These are phyloP conservation scores for Subacronicta megacephala DNA, from an alignment of 2,888 invertebrate species.

Conservation along the genomic window DNA sequence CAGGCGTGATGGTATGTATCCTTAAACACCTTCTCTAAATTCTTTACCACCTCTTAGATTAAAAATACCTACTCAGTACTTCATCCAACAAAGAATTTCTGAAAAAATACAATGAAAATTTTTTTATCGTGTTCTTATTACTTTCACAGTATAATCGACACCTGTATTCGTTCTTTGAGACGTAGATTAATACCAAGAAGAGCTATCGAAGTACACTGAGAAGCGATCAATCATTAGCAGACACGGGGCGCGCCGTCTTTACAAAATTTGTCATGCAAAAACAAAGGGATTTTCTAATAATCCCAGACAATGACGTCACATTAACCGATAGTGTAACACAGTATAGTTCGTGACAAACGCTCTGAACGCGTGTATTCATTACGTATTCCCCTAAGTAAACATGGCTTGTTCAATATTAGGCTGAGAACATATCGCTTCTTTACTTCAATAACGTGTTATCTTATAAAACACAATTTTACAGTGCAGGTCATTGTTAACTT, in stretches of 20 bases:
- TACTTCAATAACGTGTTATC: too few species aligned
- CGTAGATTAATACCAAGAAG: conserved; percentile 20
- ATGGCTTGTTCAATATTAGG: conserved; percentile 71
- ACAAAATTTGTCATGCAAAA: conserved; percentile 15
- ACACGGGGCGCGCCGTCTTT: background rate
- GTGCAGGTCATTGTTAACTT: too few species aligned
- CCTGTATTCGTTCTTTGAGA: conserved; percentile 10
- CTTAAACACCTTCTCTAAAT: too few species aligned
- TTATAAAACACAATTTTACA: too few species aligned
- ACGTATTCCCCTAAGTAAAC: conserved; percentile 74
- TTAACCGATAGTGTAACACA: conserved; percentile 32
- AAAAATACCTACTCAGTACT: too few species aligned
- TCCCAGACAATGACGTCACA: conserved; percentile 15
- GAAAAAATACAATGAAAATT: too few species aligned
- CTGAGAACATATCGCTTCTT: conserved; percentile 70
- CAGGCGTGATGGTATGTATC: too few species aligned
- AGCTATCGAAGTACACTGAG: conserved; percentile 9
- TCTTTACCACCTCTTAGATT: too few species aligned
- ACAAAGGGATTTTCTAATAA: conserved; percentile 23
- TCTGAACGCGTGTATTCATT: conserved; percentile 63
- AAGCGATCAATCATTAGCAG: conserved; percentile 24
- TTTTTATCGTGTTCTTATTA: background rate
- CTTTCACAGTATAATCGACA: background rate
- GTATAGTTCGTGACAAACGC: conserved; percentile 52
- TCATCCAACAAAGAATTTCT: too few species aligned